These are phyloP conservation scores for Micromesistius poutassou DNA, from an alignment of 2,797 vertebrate species.

Conservation along the genomic window DNA sequence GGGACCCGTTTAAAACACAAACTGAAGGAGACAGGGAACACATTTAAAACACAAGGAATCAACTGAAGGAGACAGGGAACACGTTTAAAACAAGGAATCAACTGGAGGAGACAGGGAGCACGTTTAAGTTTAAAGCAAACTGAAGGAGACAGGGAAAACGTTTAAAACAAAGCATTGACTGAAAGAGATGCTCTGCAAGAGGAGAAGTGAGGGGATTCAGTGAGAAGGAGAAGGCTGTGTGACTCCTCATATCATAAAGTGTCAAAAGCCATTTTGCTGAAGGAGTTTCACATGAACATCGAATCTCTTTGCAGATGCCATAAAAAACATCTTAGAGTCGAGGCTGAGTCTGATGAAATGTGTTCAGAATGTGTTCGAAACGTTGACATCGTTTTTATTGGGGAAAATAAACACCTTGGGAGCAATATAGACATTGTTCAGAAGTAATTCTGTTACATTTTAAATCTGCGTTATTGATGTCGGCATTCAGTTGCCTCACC, in stretches of 20 bases:
- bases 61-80: conserved; percentile 62
- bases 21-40: neutral
- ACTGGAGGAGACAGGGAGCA: neutral
- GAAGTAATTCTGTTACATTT: neutral
- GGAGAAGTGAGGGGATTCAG: no score
- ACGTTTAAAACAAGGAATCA: no score
- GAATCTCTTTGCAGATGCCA: neutral
- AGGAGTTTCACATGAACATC: neutral
- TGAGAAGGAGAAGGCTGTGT: no score
- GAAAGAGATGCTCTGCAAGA: conserved; percentile 29
- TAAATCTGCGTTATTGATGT: neutral
- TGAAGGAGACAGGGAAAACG: neutral
- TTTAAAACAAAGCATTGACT: conserved; percentile 55
- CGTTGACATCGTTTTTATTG: neutral
- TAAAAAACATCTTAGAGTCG: neutral
- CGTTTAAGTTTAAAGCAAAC: neutral
- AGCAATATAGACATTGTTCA: neutral
- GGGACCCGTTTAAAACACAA: conserved; percentile 12
- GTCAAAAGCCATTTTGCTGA: no score
- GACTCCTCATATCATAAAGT: no score
- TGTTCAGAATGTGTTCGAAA: no score
- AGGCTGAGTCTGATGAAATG: neutral
- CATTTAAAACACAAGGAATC: neutral
- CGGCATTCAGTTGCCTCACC: neutral
- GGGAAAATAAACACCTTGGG: neutral